phyloP scores from a whole-genome alignment of 2,113 vertebrate genomes.

The Camelus bactrianus region DNA sequence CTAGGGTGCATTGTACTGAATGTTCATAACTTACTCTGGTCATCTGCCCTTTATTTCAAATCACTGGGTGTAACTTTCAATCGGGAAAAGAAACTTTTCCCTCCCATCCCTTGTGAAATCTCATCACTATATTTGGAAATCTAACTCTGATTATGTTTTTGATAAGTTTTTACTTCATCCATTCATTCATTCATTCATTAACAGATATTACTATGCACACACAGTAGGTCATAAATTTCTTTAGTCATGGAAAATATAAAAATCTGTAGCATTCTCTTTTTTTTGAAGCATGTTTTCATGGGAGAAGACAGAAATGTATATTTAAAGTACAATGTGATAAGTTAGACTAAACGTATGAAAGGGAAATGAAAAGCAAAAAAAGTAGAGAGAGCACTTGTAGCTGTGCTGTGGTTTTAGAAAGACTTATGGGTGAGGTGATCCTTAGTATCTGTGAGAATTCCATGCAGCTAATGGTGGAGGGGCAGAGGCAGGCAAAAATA shows the following conservation, averaged over 20 bases:
- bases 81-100: not conserved
- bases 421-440: not conserved
- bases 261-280: not conserved
- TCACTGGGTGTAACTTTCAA: not conserved
- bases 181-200: conserved; percentile 5
- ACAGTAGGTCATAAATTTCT: not conserved
- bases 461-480: not conserved
- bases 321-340: not conserved
- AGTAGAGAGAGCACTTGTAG: not conserved
- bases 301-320: not conserved
- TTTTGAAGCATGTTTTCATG: not conserved
- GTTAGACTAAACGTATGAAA: not conserved
- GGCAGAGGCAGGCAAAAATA: fast-evolving
- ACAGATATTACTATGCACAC: not conserved
- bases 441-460: not conserved
- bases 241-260: not conserved
- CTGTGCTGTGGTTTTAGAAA: not conserved
- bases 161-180: not conserved
- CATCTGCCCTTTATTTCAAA: not conserved
- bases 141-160: not conserved
- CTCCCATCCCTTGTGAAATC: not conserved
- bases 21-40: not conserved
- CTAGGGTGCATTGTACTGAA: not conserved
- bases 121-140: conserved; percentile 27
- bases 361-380: not conserved